These are phyloP conservation scores for Phyto melanocephala DNA, from an alignment of 2,888 invertebrate genomes.

Conservation along the genomic window DNA sequence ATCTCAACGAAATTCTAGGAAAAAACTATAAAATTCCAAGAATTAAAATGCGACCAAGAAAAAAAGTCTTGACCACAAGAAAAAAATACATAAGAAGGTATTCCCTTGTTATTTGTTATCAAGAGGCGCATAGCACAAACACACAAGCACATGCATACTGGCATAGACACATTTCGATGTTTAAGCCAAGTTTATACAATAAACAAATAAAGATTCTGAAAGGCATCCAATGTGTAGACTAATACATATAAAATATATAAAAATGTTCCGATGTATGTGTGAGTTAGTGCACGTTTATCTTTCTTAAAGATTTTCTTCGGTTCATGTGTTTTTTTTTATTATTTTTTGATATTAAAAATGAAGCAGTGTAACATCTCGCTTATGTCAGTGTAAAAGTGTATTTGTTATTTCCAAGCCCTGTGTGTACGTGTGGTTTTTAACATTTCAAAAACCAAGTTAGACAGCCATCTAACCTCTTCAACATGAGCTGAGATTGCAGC, in stretches of 20 bases:
- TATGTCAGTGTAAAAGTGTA: background rate
- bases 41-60: constrained; percentile 68
- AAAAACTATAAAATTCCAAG: constrained; percentile 76
- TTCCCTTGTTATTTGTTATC: constrained; percentile 71
- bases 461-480: constrained; percentile 62
- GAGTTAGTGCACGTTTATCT: constrained; percentile 60
- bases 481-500: constrained; percentile 57
- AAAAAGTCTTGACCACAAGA: constrained; percentile 25
- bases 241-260: too few species aligned
- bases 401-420: constrained; percentile 47
- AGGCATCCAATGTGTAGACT: too few species aligned
- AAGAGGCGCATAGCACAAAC: constrained; percentile 52
- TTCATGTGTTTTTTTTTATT: background rate
- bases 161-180: background rate
- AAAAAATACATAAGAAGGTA: constrained; percentile 70
- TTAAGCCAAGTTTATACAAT: constrained; percentile 3
- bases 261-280: too few species aligned
- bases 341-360: background rate
- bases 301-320: constrained; percentile 43
- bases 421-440: background rate
- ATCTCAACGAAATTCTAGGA: constrained; percentile 73
- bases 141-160: background rate
- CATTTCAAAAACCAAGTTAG: constrained; percentile 43
- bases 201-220: too few species aligned
- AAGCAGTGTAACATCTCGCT: constrained; percentile 8